phyloP scores from a whole-genome alignment of 2,888 invertebrate species.

The Drosophila vallismaia region DNA sequence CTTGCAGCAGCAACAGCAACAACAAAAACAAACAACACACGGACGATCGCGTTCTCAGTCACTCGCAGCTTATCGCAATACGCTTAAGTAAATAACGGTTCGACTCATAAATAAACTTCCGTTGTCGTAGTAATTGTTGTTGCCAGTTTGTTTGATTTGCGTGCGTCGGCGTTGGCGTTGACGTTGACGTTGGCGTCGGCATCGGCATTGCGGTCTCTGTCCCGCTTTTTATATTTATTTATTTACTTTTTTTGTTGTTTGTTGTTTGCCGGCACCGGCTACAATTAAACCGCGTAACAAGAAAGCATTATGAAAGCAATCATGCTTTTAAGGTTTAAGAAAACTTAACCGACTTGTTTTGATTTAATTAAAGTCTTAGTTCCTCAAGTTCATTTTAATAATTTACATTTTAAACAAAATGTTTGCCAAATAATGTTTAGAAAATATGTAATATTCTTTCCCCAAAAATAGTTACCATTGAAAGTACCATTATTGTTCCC shows the following conservation, averaged over 20 bases:
- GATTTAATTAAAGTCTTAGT: too few relatives aligned
- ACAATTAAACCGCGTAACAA: conserved; percentile 39
- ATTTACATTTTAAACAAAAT: too few relatives aligned
- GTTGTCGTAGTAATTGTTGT: conserved; percentile 54
- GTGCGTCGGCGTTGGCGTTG: conserved; percentile 25
- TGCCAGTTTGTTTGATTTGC: conserved; percentile 61
- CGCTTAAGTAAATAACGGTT: conserved; percentile 68
- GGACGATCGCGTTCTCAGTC: conserved; percentile 31
- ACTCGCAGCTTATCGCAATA: conserved; percentile 63
- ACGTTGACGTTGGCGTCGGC: conserved; percentile 5
- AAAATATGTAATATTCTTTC: too few relatives aligned
- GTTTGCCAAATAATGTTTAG: too few relatives aligned
- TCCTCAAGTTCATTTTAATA: too few relatives aligned
- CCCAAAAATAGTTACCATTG: too few relatives aligned
- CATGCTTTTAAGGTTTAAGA: conserved; percentile 5
- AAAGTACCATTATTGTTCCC: too few relatives aligned
- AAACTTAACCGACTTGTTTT: too few relatives aligned
- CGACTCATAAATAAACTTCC: conserved; percentile 77
- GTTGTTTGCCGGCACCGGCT: conserved; percentile 45
- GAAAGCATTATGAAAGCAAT: conserved; percentile 36
- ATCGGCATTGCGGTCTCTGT: conserved; percentile 16
- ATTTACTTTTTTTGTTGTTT: conserved; percentile 9
- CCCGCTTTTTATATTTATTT: conserved; percentile 23
- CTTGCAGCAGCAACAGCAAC: conserved; percentile 47
- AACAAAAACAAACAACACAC: conserved; percentile 15